Conservation (phyloP, 2,113 vertebrate genomes). For the Merops nubicus region DNA sequence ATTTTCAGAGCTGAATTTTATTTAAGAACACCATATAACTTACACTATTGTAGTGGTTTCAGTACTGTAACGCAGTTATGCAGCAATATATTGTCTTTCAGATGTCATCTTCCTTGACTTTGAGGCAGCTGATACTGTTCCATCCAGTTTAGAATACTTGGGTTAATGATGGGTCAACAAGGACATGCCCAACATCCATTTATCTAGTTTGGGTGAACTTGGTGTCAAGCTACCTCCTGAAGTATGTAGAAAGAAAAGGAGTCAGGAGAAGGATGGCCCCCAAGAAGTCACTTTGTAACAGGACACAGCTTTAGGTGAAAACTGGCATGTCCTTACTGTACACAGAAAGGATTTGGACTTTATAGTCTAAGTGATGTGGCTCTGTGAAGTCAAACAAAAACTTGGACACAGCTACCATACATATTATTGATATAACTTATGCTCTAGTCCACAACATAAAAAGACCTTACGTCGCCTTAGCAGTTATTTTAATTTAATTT, state of each 20-base stretch:
- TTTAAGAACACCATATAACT: background rate
- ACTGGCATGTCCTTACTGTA: background rate
- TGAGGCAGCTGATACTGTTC: background rate
- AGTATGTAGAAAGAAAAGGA: background rate
- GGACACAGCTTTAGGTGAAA: background rate
- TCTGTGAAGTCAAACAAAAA: background rate
- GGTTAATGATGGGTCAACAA: background rate
- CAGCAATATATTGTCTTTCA: background rate
- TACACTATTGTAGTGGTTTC: background rate
- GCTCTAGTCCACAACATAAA: background rate
- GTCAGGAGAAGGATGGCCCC: background rate
- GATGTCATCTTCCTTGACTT: background rate
- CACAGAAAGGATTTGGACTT: background rate
- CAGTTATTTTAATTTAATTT: background rate
- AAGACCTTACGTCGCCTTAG: background rate
- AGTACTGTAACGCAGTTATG: background rate
- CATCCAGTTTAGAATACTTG: background rate
- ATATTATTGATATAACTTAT: background rate
- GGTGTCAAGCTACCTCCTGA: background rate
- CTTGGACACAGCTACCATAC: background rate
- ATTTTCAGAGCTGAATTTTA: background rate
- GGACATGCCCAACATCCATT: background rate
- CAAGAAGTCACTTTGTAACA: background rate
- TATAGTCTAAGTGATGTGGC: background rate
- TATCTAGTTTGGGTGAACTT: background rate